Evolutionary conservation across 2,113 vertebrate genomes (phyloP), one percentile per base, ranked within the genome.

Genomic region (Crotalus horridus): DNA sequence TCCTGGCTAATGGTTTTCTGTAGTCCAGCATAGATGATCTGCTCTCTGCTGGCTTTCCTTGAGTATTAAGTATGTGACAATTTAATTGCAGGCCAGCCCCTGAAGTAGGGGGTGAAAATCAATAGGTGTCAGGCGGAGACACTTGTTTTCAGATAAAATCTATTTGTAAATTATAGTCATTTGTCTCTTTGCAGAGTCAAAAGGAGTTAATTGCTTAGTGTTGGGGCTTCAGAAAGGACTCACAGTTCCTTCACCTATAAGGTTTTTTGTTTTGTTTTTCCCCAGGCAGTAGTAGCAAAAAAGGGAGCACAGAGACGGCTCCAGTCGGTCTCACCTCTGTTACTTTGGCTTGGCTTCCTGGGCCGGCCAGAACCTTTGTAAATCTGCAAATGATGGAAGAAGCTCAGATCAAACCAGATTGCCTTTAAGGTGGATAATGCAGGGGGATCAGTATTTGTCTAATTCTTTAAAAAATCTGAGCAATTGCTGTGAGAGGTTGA

Each of bases 121-220:
- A 95, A 96, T 96, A 96, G 94, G 93, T 96, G 95, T 95, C 96
- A 94, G 91, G 88, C 92, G 94, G 94, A 96, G 92, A 92, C 59
- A 0, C 90, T 96, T 24, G 59, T 96, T 96, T 95, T 95, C 95
- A 97, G 96, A 97, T 97, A 96, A 97, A 95, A 95, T 97, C 96
- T 96, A 56, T 97, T 97, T 96, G 96, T 94, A 96, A 97, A 97
- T 97, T 96, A 96, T 93, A 96, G 95, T 95, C 26, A 96, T 97
- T 96, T 95, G 95, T 97, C 95, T 97, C 95, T 23, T 26, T 58
- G 81, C 92, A 69, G 92, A 20, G 61, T 95, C 91, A 46, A 92
- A 88, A 94, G 91, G 64, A 91, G 96, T 89, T 97, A 96, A 96
- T 95, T 97, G 95, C 0, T 0, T 94, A 87, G 43, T 11, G 51